Base-by-base conservation (phyloP, 2,888 invertebrate genomes). In the Sinohyriopsis cumingii region DNA sequence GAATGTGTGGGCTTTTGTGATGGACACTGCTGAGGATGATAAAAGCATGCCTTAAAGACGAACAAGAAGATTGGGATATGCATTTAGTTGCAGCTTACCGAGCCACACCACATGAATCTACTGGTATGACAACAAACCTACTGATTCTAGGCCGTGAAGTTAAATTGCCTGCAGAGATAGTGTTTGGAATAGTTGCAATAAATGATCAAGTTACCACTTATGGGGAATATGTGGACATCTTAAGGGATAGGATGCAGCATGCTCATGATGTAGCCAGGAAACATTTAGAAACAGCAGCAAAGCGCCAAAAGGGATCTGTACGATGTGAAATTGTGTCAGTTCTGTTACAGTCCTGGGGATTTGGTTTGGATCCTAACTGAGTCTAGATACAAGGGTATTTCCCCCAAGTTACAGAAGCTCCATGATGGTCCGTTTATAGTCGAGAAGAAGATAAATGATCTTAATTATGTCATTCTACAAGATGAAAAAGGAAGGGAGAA, bases 111-210 rank as follows among this genome's bases (percentile, higher is more conserved):
- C 59, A 71, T 59, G 76, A 71, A n/a, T n/a, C 59, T 4, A 28
- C 28, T 28, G 28, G 28, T 28, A 28, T 75, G 5, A 75, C 71
- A n/a, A 76, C 77, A 5, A 75, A 78, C 56, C 18, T 78, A 28
- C 15, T 77, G 22, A 69, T 69, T 59, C 45, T 78, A 33, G 77
- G 79, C 20, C n/a, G 74, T 2, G 75, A 79, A 64, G 65, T 76
- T 0, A 63, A 66, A 55, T 24, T 74, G 59, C 71, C 76, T n/a
- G 59, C 68, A 18, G 76, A 78, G 24, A 5, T 78, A 5, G 55
- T 72, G 22, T 74, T 67, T 63, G 70, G 68, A 15, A 55, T 54
- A n/a, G 33, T 4, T 6, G 55, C 45, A 6, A 28, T 2, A 28
- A 28, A 24, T 6, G 54, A 60, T 53, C 55, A 68, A 22, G 25